Evolutionary conservation across 2,888 invertebrate species (phyloP).

Genomic region (Eurytoma adleriae): DNA sequence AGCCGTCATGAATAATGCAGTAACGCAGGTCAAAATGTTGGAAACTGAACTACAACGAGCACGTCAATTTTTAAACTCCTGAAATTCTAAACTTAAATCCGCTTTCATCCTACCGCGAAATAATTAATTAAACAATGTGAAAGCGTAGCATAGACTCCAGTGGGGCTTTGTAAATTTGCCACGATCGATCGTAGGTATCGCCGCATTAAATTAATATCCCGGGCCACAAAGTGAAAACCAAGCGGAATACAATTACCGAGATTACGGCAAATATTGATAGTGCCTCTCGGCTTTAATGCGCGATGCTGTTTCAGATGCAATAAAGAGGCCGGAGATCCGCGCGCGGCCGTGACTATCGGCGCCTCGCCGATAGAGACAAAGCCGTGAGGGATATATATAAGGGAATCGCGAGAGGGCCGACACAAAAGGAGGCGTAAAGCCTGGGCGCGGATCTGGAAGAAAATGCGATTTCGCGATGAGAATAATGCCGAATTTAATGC

Average conservation of each 20-base stretch:
- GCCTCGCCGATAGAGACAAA: slow-evolving; percentile 11
- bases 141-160: too few relatives aligned
- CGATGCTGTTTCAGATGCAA: not conserved
- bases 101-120: too few relatives aligned
- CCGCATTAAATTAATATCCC: too few relatives aligned
- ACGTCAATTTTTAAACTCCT: too few relatives aligned
- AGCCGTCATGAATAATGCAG: too few relatives aligned
- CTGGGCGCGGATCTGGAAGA: slow-evolving; percentile 28
- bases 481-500: slow-evolving; percentile 66
- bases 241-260: slow-evolving; percentile 1
- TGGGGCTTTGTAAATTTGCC: too few relatives aligned
- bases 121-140: too few relatives aligned
- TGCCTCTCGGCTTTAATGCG: not conserved
- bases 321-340: not conserved
- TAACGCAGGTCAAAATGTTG: too few relatives aligned
- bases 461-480: slow-evolving; percentile 48
- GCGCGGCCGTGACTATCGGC: too few relatives aligned
- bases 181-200: too few relatives aligned
- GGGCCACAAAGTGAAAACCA: not conserved
- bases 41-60: too few relatives aligned
- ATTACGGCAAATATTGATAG: slow-evolving; percentile 21
- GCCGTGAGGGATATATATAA: not conserved
- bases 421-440: slow-evolving; percentile 11
- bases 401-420: not conserved
- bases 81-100: too few relatives aligned